These are phyloP conservation scores for Electrona antarctica DNA, from an alignment of 2,113 vertebrate genomes.

Conservation along the genomic window DNA sequence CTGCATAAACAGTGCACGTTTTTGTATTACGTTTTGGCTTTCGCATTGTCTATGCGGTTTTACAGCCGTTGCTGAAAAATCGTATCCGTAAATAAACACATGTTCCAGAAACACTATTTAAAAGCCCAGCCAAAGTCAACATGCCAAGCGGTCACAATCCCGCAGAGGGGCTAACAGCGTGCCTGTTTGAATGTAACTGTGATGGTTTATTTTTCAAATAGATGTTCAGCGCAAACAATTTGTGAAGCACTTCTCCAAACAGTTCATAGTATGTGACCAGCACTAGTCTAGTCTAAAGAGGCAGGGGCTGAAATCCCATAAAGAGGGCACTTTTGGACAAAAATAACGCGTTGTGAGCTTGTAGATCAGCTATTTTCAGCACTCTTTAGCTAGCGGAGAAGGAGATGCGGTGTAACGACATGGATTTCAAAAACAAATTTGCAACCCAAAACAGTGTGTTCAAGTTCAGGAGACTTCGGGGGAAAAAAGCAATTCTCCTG, in stretches of 20 bases:
- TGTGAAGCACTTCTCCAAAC: slow-evolving; percentile 65
- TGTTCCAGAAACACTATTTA: slow-evolving; percentile 35
- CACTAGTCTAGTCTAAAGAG: background rate
- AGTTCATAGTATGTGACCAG: slow-evolving; percentile 43
- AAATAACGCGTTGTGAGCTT: too few species aligned
- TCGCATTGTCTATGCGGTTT: slow-evolving; percentile 26
- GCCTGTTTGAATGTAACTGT: slow-evolving; percentile 31
- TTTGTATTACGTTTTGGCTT: background rate
- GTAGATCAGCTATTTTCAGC: too few species aligned
- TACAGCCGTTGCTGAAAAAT: slow-evolving; percentile 10
- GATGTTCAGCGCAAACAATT: slow-evolving; percentile 59
- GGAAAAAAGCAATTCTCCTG: too few species aligned
- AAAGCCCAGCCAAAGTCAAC: slow-evolving; percentile 42
- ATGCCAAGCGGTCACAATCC: slow-evolving; percentile 41
- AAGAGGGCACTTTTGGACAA: too few species aligned
- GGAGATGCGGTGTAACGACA: too few species aligned
- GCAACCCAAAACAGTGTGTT: too few species aligned
- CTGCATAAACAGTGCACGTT: background rate
- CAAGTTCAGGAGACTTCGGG: too few species aligned
- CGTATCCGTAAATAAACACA: background rate
- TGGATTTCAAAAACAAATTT: too few species aligned
- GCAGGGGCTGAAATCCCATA: too few species aligned
- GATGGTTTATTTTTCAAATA: slow-evolving; percentile 69
- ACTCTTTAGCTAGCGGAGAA: too few species aligned
- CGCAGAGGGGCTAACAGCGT: slow-evolving; percentile 6